Evolutionary conservation across 2,113 vertebrate species (phyloP), one percentile per base, ranked within the genome.

Genomic region (Dryoscopus gambensis): DNA sequence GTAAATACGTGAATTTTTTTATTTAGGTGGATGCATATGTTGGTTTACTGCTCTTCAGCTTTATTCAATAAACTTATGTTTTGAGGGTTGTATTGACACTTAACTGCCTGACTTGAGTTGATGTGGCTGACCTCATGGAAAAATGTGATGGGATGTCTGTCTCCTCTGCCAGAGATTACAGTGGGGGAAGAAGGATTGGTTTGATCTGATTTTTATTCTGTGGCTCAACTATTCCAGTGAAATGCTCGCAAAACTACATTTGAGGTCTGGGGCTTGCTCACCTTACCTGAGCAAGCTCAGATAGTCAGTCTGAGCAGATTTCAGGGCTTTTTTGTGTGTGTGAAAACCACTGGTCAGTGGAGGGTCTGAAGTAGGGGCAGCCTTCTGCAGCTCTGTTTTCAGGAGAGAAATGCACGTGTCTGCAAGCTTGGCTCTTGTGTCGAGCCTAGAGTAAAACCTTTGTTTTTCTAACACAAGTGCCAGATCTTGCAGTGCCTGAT

Each of bases 61-160:
- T 98, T 98, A 97, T 92, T 98, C 97, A 98, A 98, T 98, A 98
- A 98, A 98, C 97, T 98, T 98, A 91, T 93, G 97, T 98, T 98
- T 98, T 97, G 96, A 98, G 98, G 97, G 98, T 98, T 97, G 97
- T 97, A 95, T 90, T 97, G 97, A 95, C 94, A 92, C 97, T 96
- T 85, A 97, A 95, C 96, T 89, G 93, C 78, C 91, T 97, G 94
- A 84, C 84, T 95, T 46, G 92, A 90, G 86, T 97, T 67, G 94
- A 44, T 95, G 88, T 95, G 96, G 82, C 88, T 90, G 84, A 92
- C 90, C 83, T 90, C 49, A 19, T 67, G 86, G 79, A 78, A 74
- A 30, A 68, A 30, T 15, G 2, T 23, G 16, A 52, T 18, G 83
- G 90, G 68, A 6, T 73, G 31, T 78, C 44, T 86, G 68, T 59